A percentile compares a stretch with the other conserved stretches of the same genome.
These are phyloP conservation scores for Oostethus manadensis DNA, from an alignment of 2,113 vertebrate genomes.

Conservation along the genomic window DNA sequence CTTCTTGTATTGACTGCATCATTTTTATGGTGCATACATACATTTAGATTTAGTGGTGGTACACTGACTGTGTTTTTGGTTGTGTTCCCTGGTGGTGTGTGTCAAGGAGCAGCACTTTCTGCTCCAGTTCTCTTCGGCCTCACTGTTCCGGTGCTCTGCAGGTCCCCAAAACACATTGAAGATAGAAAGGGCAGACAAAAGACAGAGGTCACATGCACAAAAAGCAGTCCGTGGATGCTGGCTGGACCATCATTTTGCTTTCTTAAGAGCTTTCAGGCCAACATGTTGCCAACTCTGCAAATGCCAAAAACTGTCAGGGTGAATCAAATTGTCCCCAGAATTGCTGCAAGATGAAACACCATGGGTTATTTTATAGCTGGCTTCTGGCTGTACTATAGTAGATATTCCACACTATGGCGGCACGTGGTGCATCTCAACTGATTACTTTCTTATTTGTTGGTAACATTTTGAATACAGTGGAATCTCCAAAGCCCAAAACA, in stretches of 20 bases:
- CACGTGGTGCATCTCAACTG: too few species aligned
- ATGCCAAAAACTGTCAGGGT: not conserved
- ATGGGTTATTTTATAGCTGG: not conserved
- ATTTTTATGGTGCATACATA: conserved; percentile 15
- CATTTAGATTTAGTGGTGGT: conserved; percentile 5
- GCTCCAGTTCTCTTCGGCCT: conserved; percentile 58
- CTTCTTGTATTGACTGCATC: conserved; percentile 27
- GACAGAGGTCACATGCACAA: conserved; percentile 9
- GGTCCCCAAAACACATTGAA: conserved; percentile 44
- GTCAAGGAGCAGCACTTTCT: conserved; percentile 46
- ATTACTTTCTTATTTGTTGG: not conserved
- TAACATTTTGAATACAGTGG: too few species aligned
- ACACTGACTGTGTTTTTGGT: conserved; percentile 18
- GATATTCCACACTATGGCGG: too few species aligned
- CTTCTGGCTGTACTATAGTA: conserved; percentile 6
- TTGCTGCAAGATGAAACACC: conserved; percentile 9
- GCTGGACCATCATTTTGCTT: conserved; percentile 23
- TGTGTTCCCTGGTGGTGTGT: conserved; percentile 17
- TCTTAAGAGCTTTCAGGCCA: conserved; percentile 20
- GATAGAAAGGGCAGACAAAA: conserved; percentile 29
- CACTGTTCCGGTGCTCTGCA: conserved; percentile 36
- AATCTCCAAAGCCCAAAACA: too few species aligned
- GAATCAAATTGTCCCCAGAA: conserved; percentile 11
- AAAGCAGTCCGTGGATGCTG: conserved; percentile 21
- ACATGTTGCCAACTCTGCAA: not conserved